These are phyloP conservation scores for Thaleichthys pacificus DNA, from an alignment of 2,797 vertebrate species.

Conservation along the genomic window DNA sequence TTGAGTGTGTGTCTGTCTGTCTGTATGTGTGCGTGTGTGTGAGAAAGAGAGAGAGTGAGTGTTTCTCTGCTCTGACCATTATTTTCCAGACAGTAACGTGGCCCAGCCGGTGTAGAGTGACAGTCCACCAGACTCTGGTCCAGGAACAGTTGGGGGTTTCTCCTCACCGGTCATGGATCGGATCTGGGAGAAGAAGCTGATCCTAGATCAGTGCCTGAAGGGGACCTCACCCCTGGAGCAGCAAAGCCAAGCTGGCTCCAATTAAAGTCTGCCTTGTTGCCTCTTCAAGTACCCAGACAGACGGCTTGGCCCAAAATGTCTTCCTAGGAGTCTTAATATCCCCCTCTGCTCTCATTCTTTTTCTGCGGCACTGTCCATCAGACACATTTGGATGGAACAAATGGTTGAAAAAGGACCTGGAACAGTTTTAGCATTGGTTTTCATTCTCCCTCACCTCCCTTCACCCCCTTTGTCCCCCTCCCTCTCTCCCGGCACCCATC, in stretches of 20 bases:
- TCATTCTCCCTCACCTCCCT: background rate
- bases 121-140: background rate
- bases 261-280: background rate
- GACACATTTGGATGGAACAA: background rate
- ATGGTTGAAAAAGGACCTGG: background rate
- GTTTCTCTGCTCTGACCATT: background rate
- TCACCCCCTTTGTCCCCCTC: background rate
- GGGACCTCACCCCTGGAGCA: background rate
- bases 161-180: background rate
- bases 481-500: background rate
- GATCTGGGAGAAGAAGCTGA: background rate
- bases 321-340: background rate
- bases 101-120: background rate
- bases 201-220: background rate
- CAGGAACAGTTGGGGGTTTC: background rate
- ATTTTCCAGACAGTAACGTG: slow-evolving; percentile 1
- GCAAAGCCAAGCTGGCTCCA: background rate
- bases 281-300: background rate
- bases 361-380: background rate
- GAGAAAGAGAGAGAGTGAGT: background rate
- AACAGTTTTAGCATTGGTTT: background rate
- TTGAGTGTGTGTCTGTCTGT: background rate
- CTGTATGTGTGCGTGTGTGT: background rate
- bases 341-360: background rate
- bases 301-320: background rate